Conservation (phyloP, 2,888 invertebrate genomes). For the Lasioglossum calceatum region DNA sequence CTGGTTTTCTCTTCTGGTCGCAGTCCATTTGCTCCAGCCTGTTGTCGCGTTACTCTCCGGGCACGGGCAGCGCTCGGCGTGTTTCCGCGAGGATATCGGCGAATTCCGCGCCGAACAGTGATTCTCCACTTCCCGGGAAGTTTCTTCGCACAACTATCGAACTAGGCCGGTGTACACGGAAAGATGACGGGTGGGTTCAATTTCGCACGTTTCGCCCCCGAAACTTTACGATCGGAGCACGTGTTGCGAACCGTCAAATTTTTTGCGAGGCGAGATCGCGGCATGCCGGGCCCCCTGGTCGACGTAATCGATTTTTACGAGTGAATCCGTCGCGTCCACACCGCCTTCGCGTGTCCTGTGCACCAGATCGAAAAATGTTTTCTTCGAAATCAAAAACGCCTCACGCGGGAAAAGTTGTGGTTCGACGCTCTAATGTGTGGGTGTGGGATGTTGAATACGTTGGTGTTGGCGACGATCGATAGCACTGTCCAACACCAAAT, state of each 20-base stretch:
- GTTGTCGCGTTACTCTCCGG: constrained; percentile 50
- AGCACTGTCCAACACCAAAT: too few species aligned
- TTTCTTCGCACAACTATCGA: neutral
- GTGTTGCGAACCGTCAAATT: constrained; percentile 26
- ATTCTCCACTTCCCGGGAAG: neutral
- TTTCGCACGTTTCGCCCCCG: constrained; percentile 16
- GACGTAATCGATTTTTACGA: constrained; percentile 2
- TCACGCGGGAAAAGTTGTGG: too few species aligned
- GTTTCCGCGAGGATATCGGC: constrained; percentile 30
- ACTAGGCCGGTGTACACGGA: neutral
- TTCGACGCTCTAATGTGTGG: too few species aligned
- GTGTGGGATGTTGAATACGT: too few species aligned
- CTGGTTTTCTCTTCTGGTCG: constrained; percentile 66
- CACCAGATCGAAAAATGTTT: too few species aligned
- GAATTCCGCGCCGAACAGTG: constrained; percentile 36
- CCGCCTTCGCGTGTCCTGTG: constrained; percentile 2
- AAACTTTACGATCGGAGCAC: constrained; percentile 44
- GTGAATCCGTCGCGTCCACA: neutral
- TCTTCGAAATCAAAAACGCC: too few species aligned
- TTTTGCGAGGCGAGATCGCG: neutral
- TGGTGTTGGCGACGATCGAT: too few species aligned
- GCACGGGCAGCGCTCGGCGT: constrained; percentile 23
- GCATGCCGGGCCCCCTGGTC: neutral
- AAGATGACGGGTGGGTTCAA: constrained; percentile 39
- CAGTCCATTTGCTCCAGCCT: constrained; percentile 66